Base-by-base conservation (phyloP, 1,140 invertebrate species). In the Apis florea region DNA sequence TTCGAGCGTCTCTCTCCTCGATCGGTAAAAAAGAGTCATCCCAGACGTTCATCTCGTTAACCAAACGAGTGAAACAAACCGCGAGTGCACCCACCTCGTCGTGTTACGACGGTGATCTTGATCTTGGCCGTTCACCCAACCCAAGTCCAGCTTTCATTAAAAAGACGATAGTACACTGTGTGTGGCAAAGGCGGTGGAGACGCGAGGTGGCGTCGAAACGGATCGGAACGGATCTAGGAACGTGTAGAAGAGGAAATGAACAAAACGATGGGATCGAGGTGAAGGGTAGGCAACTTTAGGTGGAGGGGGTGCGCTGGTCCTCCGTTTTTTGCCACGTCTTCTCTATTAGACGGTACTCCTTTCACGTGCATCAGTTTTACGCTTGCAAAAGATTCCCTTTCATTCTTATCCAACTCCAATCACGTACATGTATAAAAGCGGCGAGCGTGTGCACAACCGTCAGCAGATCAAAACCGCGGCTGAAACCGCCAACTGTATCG, bases 321-420 rank as follows among this genome's bases (percentile, higher is more conserved):
- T 78, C 79, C 59, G 70, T 53, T 87, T 87, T 86, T 83, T 83
- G n/a, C 72, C 53, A 70, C 19, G 56, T 51, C 11, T 74, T 63
- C 58, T 24, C 74, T 19, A 87, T 87, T 87, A 84, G n/a, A 26
- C 77, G 51, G 49, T n/a, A n/a, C 67, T 82, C 87, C 87, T 88
- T 88, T 88, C 87, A 88, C 87, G 72, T 72, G 72, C 67, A 51
- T 51, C 54, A 15, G 31, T 64, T 9, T 54, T 31, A 56, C 80
- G 61, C 58, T 61, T 81, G 73, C 80, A 74, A 88, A 83, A 83
- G 81, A 73, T 70, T 88, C 83, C 87, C 88, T 89, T 89, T 88
- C 88, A 87, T 89, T 89, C 88, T 89, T 86, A 88, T 87, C 79
- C 85, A 26, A 67, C 72, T 85, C 66, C 63, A 83, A 86, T 88